Conservation (phyloP, 2,797 vertebrate genomes). For the Pempheris klunzingeri region DNA sequence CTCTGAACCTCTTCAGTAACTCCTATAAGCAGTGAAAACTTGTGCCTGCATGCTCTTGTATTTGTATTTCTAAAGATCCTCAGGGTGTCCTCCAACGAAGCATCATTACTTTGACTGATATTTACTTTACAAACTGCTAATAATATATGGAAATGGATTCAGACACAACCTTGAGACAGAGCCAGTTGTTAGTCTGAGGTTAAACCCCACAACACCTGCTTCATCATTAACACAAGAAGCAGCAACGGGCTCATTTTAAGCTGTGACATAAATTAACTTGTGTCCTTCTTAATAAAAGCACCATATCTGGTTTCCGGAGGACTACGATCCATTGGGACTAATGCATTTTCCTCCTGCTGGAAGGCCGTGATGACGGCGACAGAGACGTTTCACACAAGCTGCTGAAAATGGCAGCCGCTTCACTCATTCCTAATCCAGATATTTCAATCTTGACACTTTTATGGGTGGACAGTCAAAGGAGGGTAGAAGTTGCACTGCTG, state of each 20-base stretch:
- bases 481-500: constrained; percentile 72
- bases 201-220: constrained; percentile 79
- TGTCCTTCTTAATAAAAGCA: constrained; percentile 81
- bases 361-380: constrained; percentile 57
- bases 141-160: constrained; percentile 40
- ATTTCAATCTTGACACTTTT: constrained; percentile 86
- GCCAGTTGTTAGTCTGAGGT: constrained; percentile 55
- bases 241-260: constrained; percentile 78
- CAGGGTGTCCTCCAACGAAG: constrained; percentile 38
- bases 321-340: constrained; percentile 70
- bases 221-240: constrained; percentile 70
- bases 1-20: constrained; percentile 47
- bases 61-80: constrained; percentile 48
- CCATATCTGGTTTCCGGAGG: constrained; percentile 83
- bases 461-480: constrained; percentile 82
- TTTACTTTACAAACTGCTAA: constrained; percentile 35
- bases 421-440: constrained; percentile 80
- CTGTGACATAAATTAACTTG: constrained; percentile 84
- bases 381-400: constrained; percentile 70
- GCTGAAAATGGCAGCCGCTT: constrained; percentile 76
- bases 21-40: constrained; percentile 23
- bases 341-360: constrained; percentile 86
- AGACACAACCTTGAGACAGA: constrained; percentile 29
- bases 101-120: constrained; percentile 44
- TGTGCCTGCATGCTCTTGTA: constrained; percentile 51